Evolutionary conservation across 2,113 vertebrate genomes (phyloP).

Genomic region (Collichthys lucidus): DNA sequence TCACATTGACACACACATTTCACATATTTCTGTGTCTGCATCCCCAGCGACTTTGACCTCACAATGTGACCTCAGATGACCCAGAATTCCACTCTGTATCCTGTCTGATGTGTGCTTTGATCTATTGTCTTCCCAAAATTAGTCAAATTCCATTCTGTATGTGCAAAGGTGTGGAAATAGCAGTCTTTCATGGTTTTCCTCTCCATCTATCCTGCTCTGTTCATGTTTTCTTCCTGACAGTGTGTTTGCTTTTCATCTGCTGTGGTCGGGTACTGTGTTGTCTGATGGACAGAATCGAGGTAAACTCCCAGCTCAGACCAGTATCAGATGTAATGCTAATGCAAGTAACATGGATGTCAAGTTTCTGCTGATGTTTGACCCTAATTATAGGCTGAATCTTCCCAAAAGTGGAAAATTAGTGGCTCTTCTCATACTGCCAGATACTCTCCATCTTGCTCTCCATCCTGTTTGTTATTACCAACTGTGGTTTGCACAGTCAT

Average conservation of each 20-base stretch:
- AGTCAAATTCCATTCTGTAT: conserved; percentile 20
- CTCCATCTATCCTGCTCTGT: conserved; percentile 11
- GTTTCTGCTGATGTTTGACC: conserved; percentile 50
- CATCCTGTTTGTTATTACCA: conserved; percentile 65
- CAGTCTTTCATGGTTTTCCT: conserved; percentile 25
- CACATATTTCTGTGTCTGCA: conserved; percentile 1
- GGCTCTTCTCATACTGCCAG: conserved; percentile 53
- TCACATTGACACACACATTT: conserved; percentile 23
- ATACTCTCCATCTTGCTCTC: conserved; percentile 45
- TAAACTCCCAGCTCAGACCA: conserved; percentile 17
- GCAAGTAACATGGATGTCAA: conserved; percentile 58
- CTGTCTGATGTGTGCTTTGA: conserved; percentile 37
- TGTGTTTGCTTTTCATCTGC: conserved; percentile 44
- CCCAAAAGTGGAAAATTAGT: conserved; percentile 70
- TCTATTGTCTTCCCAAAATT: conserved; percentile 24
- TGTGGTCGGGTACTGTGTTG: neutral
- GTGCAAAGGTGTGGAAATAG: conserved; percentile 46
- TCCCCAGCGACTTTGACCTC: neutral
- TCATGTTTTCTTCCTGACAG: conserved; percentile 37
- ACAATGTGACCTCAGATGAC: conserved; percentile 21
- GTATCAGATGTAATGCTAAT: conserved; percentile 51
- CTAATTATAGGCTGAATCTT: conserved; percentile 64
- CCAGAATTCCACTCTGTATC: conserved; percentile 40
- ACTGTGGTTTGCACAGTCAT: conserved; percentile 65
- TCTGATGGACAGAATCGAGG: neutral